Base-by-base conservation (phyloP, 2,888 invertebrate genomes). In the Hesperia comma region DNA sequence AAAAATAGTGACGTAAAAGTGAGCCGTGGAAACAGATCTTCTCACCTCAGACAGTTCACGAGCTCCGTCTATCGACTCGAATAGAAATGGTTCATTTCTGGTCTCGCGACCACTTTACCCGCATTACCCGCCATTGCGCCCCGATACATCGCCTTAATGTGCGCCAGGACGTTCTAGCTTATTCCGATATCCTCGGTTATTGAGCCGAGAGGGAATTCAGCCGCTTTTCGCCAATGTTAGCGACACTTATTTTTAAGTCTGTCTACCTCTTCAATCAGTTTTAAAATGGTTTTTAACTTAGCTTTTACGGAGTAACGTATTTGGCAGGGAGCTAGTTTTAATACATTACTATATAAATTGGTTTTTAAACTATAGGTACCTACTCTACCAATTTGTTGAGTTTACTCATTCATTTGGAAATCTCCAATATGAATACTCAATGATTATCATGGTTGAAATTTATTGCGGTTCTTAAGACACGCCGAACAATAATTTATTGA, bases 81-180 rank as follows among this genome's bases (percentile, higher is more conserved):
- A 80, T 80, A 77, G 77, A 77, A 80, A 80, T 77, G 76, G 77
- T 75, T 74, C 74, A 75, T 77, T 79, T 78, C 71, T 66, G 66
- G 26, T 53, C 26, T 54, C 53, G 41, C 61, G 61, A 37, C 61
- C 53, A 61, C 53, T 61, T 61, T 61, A 61, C 33, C 41, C 61
- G 61, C 61, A 61, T 66, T 66, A 60, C 17, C 58, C 43, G 21
- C 41, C 26, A 53, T 57, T 53, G 17, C 58, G 57, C 15, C 60
- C 33, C 60, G 66, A 54, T 60, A 60, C 66, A 60, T 66, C 58
- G 66, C 54, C 17, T 54, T 55, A 55, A 62, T 62, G 55, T 43
- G 4, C 55, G n/a, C 43, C 19, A 19, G 19, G 58, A 43, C 53
- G 53, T 53, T 64, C 64, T 53, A 53, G 53, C 58, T 64, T 64